phyloP scores from a whole-genome alignment of 2,113 vertebrate genomes.

The Vicugna pacos region DNA sequence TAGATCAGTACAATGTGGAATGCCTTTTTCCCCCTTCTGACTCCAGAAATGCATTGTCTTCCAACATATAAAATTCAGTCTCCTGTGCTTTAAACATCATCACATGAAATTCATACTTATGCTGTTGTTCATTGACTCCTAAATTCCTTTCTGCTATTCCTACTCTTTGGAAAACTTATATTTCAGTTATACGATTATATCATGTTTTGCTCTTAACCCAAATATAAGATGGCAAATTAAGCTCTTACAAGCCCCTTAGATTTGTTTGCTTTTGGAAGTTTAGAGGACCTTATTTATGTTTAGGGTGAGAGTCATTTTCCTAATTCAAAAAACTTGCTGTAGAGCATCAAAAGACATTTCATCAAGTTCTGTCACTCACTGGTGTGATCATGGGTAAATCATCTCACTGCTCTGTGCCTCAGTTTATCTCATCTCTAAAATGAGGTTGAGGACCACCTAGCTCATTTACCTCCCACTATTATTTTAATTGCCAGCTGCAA shows the following conservation, averaged over 20 bases:
- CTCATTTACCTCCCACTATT: not conserved
- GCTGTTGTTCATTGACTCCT: not conserved
- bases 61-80: not conserved
- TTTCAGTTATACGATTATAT: not conserved
- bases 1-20: not conserved
- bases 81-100: not conserved
- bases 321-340: not conserved
- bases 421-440: not conserved
- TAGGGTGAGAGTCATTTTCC: not conserved
- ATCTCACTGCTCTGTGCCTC: not conserved
- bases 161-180: not conserved
- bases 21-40: not conserved
- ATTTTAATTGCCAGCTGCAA: not conserved
- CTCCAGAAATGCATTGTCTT: not conserved
- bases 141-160: not conserved
- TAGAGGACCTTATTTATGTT: not conserved
- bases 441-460: not conserved
- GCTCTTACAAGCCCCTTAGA: not conserved
- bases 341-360: not conserved
- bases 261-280: not conserved
- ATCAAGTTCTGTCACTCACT: not conserved
- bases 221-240: not conserved
- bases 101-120: not conserved
- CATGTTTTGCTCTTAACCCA: conserved; percentile 21
- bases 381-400: not conserved